phyloP scores from a whole-genome alignment of 2,113 vertebrate species.

The Thalassarche chlororhynchos region DNA sequence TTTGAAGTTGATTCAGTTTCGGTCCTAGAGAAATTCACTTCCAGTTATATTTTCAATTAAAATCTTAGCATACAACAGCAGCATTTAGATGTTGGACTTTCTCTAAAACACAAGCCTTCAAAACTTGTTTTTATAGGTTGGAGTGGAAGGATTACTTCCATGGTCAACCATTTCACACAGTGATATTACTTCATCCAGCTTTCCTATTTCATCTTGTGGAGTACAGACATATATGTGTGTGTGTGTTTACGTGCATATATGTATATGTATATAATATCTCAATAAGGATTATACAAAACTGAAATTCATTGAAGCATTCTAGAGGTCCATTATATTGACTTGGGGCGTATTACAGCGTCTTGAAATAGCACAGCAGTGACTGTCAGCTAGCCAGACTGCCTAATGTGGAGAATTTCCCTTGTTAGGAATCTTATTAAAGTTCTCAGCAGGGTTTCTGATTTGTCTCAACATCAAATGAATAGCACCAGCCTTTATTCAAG shows the following conservation, averaged over 20 bases:
- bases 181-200: not conserved
- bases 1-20: slow-evolving; percentile 10
- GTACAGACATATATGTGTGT: not conserved
- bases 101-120: not conserved
- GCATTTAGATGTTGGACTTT: not conserved
- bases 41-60: not conserved
- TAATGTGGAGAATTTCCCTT: slow-evolving; percentile 54
- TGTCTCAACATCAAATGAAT: slow-evolving; percentile 37
- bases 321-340: not conserved
- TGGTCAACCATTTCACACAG: not conserved
- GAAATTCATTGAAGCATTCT: not conserved
- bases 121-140: not conserved
- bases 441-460: slow-evolving; percentile 49
- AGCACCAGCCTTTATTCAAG: slow-evolving; percentile 23
- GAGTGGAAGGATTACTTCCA: not conserved
- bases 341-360: slow-evolving; percentile 19
- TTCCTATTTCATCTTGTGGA: not conserved
- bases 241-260: not conserved
- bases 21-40: not conserved
- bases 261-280: not conserved
- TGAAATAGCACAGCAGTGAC: slow-evolving; percentile 38
- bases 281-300: not conserved
- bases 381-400: slow-evolving; percentile 45
- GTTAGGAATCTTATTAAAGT: slow-evolving; percentile 66
- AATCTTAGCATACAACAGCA: not conserved